Evolutionary conservation across 2,113 vertebrate species (phyloP).

Genomic region (Ammodytes dubius): DNA sequence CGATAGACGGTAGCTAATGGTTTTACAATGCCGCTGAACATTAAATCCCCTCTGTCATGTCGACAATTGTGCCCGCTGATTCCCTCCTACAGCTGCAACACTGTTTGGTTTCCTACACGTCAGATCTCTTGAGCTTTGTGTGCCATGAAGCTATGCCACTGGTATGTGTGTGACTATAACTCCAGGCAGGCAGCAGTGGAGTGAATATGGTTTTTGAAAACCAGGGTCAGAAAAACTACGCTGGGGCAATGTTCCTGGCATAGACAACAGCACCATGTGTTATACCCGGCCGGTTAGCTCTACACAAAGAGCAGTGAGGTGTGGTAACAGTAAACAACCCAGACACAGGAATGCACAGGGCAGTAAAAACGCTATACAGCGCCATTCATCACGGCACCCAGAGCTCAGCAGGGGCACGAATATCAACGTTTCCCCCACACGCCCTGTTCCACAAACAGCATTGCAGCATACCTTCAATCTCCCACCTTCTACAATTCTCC

Average conservation of each 20-base stretch:
- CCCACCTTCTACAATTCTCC: conserved; percentile 40
- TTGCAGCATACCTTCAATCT: conserved; percentile 56
- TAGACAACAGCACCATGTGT: conserved; percentile 51
- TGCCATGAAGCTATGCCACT: conserved; percentile 69
- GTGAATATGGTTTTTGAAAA: conserved; percentile 63
- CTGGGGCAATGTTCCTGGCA: conserved; percentile 57
- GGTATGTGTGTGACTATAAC: conserved; percentile 62
- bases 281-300: conserved; percentile 54
- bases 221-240: conserved; percentile 57
- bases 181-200: conserved; percentile 9
- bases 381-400: conserved; percentile 74
- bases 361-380: conserved; percentile 65
- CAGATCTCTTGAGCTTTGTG: conserved; percentile 61
- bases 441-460: conserved; percentile 60
- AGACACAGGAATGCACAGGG: conserved; percentile 68
- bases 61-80: conserved; percentile 60
- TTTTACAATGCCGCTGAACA: conserved; percentile 66
- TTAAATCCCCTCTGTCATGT: conserved; percentile 72
- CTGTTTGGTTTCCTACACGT: conserved; percentile 68
- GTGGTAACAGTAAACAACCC: conserved; percentile 75
- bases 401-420: conserved; percentile 57
- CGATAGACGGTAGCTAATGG: conserved; percentile 74
- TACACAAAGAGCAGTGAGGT: conserved; percentile 58
- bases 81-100: conserved; percentile 73
- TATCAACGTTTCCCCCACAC: conserved; percentile 53